phyloP scores from a whole-genome alignment of 2,113 vertebrate genomes.

The Brachionichthys hirsutus region DNA sequence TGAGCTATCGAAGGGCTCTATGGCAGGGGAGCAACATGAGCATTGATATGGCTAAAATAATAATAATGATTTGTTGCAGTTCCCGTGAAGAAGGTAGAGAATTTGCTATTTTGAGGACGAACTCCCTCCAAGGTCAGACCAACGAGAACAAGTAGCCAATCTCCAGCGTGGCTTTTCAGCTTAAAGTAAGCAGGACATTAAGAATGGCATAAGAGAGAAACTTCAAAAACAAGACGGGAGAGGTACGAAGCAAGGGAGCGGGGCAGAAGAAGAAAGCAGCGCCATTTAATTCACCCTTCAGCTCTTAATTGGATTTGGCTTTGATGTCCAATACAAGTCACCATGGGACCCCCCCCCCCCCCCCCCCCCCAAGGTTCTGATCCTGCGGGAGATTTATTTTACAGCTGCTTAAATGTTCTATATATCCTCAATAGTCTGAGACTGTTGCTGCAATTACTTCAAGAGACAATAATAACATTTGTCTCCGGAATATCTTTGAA shows the following conservation, averaged over 20 bases:
- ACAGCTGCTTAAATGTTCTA: slow-evolving; percentile 49
- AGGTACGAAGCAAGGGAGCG: slow-evolving; percentile 41
- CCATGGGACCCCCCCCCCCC: too few species aligned
- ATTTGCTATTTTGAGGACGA: too few species aligned
- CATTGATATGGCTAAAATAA: too few species aligned
- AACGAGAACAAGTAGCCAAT: too few species aligned
- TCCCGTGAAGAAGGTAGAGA: too few species aligned
- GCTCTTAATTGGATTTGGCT: slow-evolving; percentile 75
- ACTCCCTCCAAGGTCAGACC: too few species aligned
- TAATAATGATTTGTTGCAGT: too few species aligned
- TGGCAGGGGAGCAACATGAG: too few species aligned
- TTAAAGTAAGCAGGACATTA: too few species aligned
- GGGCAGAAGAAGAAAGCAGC: slow-evolving; percentile 30
- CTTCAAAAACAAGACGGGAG: slow-evolving; percentile 51
- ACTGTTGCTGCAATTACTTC: slow-evolving; percentile 39
- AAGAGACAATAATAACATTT: slow-evolving; percentile 32
- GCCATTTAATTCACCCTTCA: slow-evolving; percentile 66
- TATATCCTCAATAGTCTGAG: slow-evolving; percentile 52
- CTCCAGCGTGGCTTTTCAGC: too few species aligned
- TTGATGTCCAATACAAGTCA: slow-evolving; percentile 66
- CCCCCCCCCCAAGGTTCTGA: slow-evolving; percentile 31
- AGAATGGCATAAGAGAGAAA: slow-evolving; percentile 19
- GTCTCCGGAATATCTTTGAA: slow-evolving; percentile 8
- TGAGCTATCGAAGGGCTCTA: too few species aligned
- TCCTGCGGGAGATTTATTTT: slow-evolving; percentile 65